Evolutionary conservation across 1,140 invertebrate species (phyloP).

Genomic region (Oryctes rhinoceros): DNA sequence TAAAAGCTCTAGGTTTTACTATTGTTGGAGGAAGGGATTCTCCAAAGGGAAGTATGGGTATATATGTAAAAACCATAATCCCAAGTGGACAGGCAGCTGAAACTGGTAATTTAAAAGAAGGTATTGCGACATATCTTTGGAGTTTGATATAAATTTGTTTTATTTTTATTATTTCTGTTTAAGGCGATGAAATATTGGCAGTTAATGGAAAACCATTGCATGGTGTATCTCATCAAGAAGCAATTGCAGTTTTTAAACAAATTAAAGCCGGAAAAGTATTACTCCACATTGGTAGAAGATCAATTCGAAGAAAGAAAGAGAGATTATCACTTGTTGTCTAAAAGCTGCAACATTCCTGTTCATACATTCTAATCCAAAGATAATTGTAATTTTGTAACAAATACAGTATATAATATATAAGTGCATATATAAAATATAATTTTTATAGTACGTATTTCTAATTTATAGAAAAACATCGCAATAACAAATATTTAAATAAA

Average conservation of each 20-base stretch:
- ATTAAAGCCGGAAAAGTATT: conserved; percentile 87
- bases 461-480: background rate
- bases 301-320: conserved; percentile 54
- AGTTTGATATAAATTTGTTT: background rate
- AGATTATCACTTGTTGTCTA: conserved; percentile 48
- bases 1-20: conserved; percentile 89
- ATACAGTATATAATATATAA: conserved; percentile 30
- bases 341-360: conserved; percentile 37
- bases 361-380: conserved; percentile 47
- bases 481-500: background rate
- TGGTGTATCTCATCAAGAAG: conserved; percentile 89
- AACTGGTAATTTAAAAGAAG: conserved; percentile 83
- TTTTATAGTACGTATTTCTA: conserved; percentile 21
- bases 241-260: conserved; percentile 89
- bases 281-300: conserved; percentile 71
- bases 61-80: conserved; percentile 91
- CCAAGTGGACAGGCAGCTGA: conserved; percentile 87
- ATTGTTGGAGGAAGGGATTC: conserved; percentile 92
- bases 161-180: conserved; percentile 40
- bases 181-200: conserved; percentile 92
- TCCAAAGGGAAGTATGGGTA: conserved; percentile 86
- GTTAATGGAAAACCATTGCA: conserved; percentile 88
- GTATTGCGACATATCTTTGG: conserved; percentile 65
- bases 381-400: conserved; percentile 37
- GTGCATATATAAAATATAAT: conserved; percentile 10